Base-by-base conservation (phyloP, 2,797 vertebrate genomes). In the Echeneis naucrates region DNA sequence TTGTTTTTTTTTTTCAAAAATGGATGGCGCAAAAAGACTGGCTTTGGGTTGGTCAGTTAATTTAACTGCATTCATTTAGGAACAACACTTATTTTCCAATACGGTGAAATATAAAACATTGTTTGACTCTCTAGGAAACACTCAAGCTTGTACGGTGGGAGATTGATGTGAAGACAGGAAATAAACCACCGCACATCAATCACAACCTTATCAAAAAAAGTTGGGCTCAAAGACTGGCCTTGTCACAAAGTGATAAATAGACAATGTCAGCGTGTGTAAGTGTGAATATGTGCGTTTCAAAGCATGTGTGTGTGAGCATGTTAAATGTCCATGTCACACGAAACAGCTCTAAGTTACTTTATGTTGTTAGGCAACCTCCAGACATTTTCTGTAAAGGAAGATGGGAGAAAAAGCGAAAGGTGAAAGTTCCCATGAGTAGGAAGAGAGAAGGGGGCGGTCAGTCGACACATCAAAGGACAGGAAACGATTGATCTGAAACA, bases 151-250 rank as follows among this genome's bases (percentile, higher is more conserved):
- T 16, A n/a, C n/a, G n/a, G n/a, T n/a, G n/a, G n/a, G n/a, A n/a
- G n/a, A n/a, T n/a, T n/a, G n/a, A n/a, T n/a, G n/a, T 72, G 32
- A 61, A 58, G 44, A 71, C 58, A 57, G 70, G 62, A 77, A 72
- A 64, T 68, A 56, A 58, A 75, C 53, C 54, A 35, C 60, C 40
- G 48, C 47, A 60, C 67, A 77, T 77, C 44, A 55, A 42, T 80
- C 70, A 80, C 17, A 17, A 35, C 55, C 61, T 71, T 55, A 55
- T 74, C 73, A 77, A 79, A 66, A 79, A 66, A 77, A 59, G 58
- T 56, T 66, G 26, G 62, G 30, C 13, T 64, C 68, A 64, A 53
- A 65, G 61, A 77, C 68, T 50, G 58, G 77, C 70, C 70, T 72
- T 72, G 74, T 80, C 75, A 72, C 35, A 72, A 53, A 66, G 47